Evolutionary conservation across 2,888 invertebrate species (phyloP).

Genomic region (Petrolisthes manimaculis): DNA sequence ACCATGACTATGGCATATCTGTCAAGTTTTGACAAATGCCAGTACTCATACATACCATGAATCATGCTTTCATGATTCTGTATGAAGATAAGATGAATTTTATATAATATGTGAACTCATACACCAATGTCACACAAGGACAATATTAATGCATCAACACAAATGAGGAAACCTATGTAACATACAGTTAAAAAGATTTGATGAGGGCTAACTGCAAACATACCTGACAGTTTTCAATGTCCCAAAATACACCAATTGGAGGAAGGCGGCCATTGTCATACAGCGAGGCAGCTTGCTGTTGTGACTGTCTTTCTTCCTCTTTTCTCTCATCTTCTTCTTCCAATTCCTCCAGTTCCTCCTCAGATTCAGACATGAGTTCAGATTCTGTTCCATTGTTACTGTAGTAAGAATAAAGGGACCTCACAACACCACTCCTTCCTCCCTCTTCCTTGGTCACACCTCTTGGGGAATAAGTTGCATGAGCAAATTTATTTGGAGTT

Average conservation of each 20-base stretch:
- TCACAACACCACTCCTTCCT: not conserved
- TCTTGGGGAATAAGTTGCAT: not conserved
- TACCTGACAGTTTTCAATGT: constrained; percentile 90
- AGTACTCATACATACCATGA: too few relatives aligned
- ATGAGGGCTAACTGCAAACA: constrained; percentile 57
- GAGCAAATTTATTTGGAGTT: constrained; percentile 29
- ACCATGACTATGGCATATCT: too few relatives aligned
- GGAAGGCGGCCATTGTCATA: constrained; percentile 42
- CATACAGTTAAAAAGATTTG: not conserved
- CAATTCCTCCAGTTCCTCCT: constrained; percentile 34
- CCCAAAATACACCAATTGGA: constrained; percentile 87
- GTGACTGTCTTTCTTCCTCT: constrained; percentile 35
- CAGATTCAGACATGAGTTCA: constrained; percentile 33
- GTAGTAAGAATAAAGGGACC: not conserved
- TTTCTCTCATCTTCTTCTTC: constrained; percentile 42
- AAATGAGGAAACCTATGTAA: not conserved
- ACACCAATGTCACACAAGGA: too few relatives aligned
- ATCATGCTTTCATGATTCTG: too few relatives aligned
- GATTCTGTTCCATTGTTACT: constrained; percentile 29
- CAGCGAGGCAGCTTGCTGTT: not conserved
- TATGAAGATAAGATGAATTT: too few relatives aligned
- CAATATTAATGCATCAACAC: too few relatives aligned
- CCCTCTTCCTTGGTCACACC: not conserved
- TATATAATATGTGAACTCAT: too few relatives aligned
- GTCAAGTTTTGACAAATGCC: too few relatives aligned